A percentile compares a stretch with the other conserved stretches of the same genome.
Conservation (phyloP, 2,797 vertebrate genomes). For the Crax fasciolata region DNA sequence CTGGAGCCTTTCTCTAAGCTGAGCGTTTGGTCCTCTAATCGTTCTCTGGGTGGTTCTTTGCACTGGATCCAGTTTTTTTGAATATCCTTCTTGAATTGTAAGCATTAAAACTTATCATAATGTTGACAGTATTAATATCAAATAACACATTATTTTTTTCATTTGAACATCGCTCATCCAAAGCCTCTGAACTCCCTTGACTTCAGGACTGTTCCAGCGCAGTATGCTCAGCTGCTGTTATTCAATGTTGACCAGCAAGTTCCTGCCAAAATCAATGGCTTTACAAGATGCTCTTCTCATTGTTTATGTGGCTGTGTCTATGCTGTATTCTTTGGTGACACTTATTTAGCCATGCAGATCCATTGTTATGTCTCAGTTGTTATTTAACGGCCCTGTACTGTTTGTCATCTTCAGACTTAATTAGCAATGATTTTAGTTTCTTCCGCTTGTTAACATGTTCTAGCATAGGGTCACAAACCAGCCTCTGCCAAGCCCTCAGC, state of each 20-base stretch:
- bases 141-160: not conserved
- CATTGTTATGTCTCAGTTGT: not conserved
- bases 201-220: not conserved
- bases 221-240: not conserved
- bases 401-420: not conserved
- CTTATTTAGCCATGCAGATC: not conserved
- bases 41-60: conserved; percentile 11
- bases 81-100: not conserved
- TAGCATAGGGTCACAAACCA: not conserved
- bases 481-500: not conserved
- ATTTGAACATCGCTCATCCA: not conserved
- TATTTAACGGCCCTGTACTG: not conserved
- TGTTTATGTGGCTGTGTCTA: fast-evolving
- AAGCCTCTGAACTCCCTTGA: not conserved
- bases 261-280: not conserved
- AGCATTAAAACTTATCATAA: not conserved
- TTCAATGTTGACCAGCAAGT: not conserved
- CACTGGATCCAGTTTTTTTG: not conserved
- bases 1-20: conserved; percentile 51
- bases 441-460: not conserved
- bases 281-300: not conserved
- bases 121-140: not conserved
- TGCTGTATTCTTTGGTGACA: not conserved
- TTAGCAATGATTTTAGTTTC: not conserved
- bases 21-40: conserved; percentile 55